These are phyloP conservation scores for Tichodroma muraria DNA, from an alignment of 2,113 vertebrate species.

Conservation along the genomic window DNA sequence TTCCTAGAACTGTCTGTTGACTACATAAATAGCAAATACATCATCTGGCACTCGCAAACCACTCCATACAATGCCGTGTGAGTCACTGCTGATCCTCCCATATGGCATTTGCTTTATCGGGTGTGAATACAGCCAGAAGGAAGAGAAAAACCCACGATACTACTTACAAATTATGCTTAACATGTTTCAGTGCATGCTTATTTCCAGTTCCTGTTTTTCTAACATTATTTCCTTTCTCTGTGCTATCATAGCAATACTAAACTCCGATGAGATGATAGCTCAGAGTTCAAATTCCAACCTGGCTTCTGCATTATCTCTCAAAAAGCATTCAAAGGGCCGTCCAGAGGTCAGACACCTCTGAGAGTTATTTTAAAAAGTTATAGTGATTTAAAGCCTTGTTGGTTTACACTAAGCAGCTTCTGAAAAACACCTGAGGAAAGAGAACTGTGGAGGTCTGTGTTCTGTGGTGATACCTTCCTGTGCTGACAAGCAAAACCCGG, in stretches of 20 bases:
- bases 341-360: not conserved
- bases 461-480: not conserved
- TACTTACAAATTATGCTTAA: not conserved
- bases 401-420: not conserved
- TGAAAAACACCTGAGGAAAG: not conserved
- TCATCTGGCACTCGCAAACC: not conserved
- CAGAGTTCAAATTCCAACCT: not conserved
- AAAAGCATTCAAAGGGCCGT: not conserved
- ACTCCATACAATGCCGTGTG: not conserved
- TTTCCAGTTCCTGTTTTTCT: not conserved
- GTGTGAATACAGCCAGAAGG: not conserved
- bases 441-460: not conserved
- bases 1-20: constrained; percentile 14
- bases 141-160: not conserved
- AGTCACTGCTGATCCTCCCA: not conserved
- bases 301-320: not conserved
- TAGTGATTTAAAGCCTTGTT: not conserved
- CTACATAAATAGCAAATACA: constrained; percentile 39
- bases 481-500: not conserved
- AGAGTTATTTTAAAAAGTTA: not conserved
- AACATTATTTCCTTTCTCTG: not conserved
- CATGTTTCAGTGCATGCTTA: not conserved
- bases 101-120: not conserved
- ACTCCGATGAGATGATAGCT: not conserved
- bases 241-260: not conserved